Evolutionary conservation across 2,113 vertebrate genomes (phyloP), one percentile per base, ranked within the genome.

Genomic region (Scomber colias): DNA sequence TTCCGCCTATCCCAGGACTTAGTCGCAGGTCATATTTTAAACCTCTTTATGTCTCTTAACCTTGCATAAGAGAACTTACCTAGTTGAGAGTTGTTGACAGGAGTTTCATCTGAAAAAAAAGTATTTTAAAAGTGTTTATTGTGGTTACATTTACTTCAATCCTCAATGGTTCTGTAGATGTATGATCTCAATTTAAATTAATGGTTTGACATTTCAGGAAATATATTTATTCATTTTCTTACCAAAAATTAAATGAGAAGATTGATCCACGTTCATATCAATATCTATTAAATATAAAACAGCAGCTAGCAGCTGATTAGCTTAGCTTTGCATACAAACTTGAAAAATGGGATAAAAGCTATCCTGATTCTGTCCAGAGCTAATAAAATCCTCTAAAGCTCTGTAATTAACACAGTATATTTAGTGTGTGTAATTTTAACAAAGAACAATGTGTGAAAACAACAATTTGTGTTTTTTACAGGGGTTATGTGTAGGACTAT

Each of bases 1-100:
- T n/a, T n/a, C n/a, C 8, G 48, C 7, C 55, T 6, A 15, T 13
- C 14, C 4, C 0, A n/a, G 5, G 11, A 63, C 9, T 45, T 14
- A 53, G 61, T 72, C 71, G 65, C 7, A 3, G 0, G 19, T 4
- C 13, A 59, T 19, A 65, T 69, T 74, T 57, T 48, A 61, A 56
- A 77, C 13, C 40, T 55, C 46, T 65, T 19, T 49, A 49, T 44
- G 11, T 75, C 66, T 71, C 10, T 1, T 30, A 49, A 66, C 19
- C 50, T 57, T 49, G 30, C 11, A 6, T 57, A 19, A 64, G n/a
- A 31, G 5, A 50, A 1, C 96, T 97, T 96, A 99, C 98, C 97
- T 70, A 97, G 95, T 71, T 97, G 93, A 77, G 97, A 98, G 92
- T 97, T 98, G 93, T 97, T 97, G 89, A 94, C 96, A 88, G 97